Evolutionary conservation across 2,797 vertebrate genomes (phyloP).

Genomic region (Mormyrus hasselquistii): DNA sequence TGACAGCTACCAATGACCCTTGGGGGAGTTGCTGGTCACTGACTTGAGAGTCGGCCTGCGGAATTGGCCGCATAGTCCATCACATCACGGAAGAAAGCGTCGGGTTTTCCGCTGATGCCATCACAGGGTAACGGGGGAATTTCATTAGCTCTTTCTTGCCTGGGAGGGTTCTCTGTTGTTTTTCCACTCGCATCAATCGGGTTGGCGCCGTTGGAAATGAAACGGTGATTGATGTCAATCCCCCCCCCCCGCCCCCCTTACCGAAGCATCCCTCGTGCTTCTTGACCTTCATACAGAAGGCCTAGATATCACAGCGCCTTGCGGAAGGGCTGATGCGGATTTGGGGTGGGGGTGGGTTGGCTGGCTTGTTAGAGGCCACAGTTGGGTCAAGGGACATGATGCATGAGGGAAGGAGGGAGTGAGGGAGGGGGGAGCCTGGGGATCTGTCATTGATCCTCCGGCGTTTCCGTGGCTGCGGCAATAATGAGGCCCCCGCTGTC

Average conservation of each 20-base stretch:
- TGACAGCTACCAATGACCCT: neutral
- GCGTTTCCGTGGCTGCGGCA: neutral
- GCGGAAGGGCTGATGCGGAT: neutral
- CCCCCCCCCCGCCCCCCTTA: slow-evolving; percentile 10
- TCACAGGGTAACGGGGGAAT: neutral
- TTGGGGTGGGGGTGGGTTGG: slow-evolving; percentile 16
- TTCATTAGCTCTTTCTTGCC: neutral
- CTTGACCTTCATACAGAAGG: neutral
- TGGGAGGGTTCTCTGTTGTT: neutral
- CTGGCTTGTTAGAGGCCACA: slow-evolving; percentile 41
- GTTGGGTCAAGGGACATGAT: slow-evolving; percentile 35
- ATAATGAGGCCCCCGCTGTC: neutral
- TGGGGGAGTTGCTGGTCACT: neutral
- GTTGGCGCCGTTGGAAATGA: slow-evolving; percentile 28
- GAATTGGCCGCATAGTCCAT: neutral
- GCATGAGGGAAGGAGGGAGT: slow-evolving; percentile 6
- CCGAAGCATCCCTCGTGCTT: too few relatives aligned
- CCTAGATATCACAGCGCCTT: neutral
- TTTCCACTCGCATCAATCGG: slow-evolving; percentile 23
- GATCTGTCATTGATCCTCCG: neutral
- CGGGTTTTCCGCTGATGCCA: neutral
- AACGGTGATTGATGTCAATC: slow-evolving; percentile 50
- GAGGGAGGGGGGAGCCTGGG: slow-evolving; percentile 16
- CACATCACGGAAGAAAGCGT: neutral
- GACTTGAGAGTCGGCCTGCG: neutral